phyloP scores from a whole-genome alignment of 2,797 vertebrate genomes.

The Coranthus polyacanthus region DNA sequence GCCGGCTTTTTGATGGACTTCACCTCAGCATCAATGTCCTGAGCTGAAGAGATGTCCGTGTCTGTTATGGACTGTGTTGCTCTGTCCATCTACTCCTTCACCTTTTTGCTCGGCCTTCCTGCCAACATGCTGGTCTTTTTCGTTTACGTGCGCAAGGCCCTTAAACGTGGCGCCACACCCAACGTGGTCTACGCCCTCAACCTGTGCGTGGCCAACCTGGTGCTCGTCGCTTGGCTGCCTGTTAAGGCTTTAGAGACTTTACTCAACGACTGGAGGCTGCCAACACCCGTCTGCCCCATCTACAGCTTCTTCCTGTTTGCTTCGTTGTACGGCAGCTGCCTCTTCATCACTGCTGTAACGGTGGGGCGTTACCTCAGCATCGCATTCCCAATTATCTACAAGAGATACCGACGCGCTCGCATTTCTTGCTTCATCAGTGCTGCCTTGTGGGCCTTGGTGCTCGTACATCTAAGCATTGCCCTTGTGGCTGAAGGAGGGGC shows the following conservation, averaged over 20 bases:
- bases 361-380: slow-evolving; percentile 90
- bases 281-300: slow-evolving; percentile 78
- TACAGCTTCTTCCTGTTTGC: slow-evolving; percentile 87
- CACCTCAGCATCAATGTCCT: background rate
- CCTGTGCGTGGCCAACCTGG: slow-evolving; percentile 88
- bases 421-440: slow-evolving; percentile 87
- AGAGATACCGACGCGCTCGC: slow-evolving; percentile 83
- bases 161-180: slow-evolving; percentile 86
- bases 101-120: slow-evolving; percentile 88
- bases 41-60: slow-evolving; percentile 52
- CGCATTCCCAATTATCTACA: slow-evolving; percentile 89
- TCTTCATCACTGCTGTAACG: slow-evolving; percentile 87
- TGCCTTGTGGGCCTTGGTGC: slow-evolving; percentile 86
- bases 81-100: slow-evolving; percentile 82
- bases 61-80: slow-evolving; percentile 58
- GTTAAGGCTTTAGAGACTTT: slow-evolving; percentile 85
- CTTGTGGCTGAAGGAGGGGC: slow-evolving; percentile 79
- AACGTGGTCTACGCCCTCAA: slow-evolving; percentile 91
- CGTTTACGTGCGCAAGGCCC: slow-evolving; percentile 81
- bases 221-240: slow-evolving; percentile 86
- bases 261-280: slow-evolving; percentile 84
- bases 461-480: slow-evolving; percentile 84
- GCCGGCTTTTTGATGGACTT: background rate
- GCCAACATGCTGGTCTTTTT: slow-evolving; percentile 87
- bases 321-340: slow-evolving; percentile 87